Percentiles rank a stretch among this genome's conserved stretches.
Conservation (phyloP, 2,888 invertebrate genomes). For the Plebejus melissa region DNA sequence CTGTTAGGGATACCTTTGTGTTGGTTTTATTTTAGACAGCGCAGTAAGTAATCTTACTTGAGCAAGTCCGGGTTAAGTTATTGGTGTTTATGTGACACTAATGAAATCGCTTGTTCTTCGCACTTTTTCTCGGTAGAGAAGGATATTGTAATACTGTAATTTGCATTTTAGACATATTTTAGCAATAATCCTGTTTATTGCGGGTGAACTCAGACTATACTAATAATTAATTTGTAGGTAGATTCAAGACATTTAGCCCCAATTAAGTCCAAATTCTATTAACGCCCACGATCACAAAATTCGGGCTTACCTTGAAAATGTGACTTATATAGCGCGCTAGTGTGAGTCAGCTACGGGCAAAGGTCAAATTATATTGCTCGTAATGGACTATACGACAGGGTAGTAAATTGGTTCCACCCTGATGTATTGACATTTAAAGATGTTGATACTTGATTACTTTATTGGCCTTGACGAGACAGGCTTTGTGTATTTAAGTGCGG, state of each 20-base stretch:
- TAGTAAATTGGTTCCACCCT: neutral
- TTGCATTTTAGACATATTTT: too few relatives aligned
- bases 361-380: slow-evolving; percentile 5
- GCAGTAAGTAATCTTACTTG: neutral
- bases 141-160: too few relatives aligned
- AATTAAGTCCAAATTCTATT: slow-evolving; percentile 9
- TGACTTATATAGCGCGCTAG: neutral
- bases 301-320: slow-evolving; percentile 7
- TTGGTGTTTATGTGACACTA: too few relatives aligned
- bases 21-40: too few relatives aligned
- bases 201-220: neutral
- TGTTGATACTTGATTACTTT: neutral
- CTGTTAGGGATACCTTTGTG: neutral
- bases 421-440: neutral
- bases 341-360: slow-evolving; percentile 6
- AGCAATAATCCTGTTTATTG: neutral
- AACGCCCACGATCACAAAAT: slow-evolving; percentile 1
- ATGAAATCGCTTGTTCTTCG: too few relatives aligned
- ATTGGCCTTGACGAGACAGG: neutral
- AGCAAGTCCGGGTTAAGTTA: too few relatives aligned
- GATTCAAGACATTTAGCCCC: slow-evolving; percentile 16
- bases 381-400: slow-evolving; percentile 1
- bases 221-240: slow-evolving; percentile 1
- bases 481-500: neutral
- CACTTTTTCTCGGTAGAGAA: too few relatives aligned